A percentile compares a stretch with the other conserved stretches of the same genome.
These are phyloP conservation scores for Sphaerodactylus townsendi DNA, from an alignment of 2,113 vertebrate species.

Conservation along the genomic window DNA sequence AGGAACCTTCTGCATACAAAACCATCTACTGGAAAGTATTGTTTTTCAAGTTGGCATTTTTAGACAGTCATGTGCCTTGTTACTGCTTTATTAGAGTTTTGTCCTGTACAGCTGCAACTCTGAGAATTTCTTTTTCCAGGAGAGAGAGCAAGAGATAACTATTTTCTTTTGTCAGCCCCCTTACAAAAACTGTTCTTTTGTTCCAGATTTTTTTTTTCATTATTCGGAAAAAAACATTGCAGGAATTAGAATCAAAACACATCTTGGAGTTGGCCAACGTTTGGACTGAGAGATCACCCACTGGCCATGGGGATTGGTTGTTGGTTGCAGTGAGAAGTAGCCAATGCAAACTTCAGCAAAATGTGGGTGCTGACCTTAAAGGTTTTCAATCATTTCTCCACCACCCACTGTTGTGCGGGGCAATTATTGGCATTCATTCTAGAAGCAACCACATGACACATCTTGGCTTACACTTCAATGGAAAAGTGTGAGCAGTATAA, in stretches of 20 bases:
- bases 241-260: neutral
- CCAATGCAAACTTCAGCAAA: neutral
- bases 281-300: neutral
- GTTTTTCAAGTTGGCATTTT: neutral
- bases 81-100: neutral
- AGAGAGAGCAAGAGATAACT: no score
- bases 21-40: neutral
- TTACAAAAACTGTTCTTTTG: neutral
- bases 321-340: conserved; percentile 2
- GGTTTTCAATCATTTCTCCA: conserved; percentile 8
- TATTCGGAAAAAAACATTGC: neutral
- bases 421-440: rapidly evolving
- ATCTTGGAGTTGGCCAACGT: neutral
- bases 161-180: no score
- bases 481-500: rapidly evolving
- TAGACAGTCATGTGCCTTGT: neutral
- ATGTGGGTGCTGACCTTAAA: neutral
- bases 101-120: neutral
- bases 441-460: neutral
- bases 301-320: neutral
- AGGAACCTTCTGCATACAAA: no score
- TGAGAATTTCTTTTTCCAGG: neutral
- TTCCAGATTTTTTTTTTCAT: neutral
- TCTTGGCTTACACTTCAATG: neutral
- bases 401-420: neutral